A percentile compares a stretch with the other conserved stretches of the same genome.
These are phyloP conservation scores for Alloplasta piceator DNA, from an alignment of 2,888 invertebrate species.

Conservation along the genomic window DNA sequence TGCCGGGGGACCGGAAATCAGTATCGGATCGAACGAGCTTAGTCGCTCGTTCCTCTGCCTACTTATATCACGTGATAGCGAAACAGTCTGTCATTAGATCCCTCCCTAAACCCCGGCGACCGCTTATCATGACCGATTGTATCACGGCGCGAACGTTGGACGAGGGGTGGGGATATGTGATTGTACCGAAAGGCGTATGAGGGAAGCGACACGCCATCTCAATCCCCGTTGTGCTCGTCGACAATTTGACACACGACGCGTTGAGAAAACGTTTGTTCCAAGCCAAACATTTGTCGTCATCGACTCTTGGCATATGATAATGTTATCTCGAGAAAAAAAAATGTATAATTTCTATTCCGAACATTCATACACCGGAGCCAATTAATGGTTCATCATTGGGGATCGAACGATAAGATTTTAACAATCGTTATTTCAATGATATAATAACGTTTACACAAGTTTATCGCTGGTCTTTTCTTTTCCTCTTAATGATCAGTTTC, in stretches of 20 bases:
- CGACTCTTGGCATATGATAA: no score
- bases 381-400: no score
- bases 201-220: constrained; percentile 46
- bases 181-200: constrained; percentile 37
- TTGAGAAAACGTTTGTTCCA: neutral
- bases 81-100: constrained; percentile 33
- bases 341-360: no score
- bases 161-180: neutral
- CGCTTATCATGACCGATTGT: constrained; percentile 37
- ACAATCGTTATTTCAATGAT: no score
- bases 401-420: no score
- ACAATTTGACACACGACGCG: constrained; percentile 25
- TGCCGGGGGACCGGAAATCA: constrained; percentile 37
- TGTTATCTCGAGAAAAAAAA: no score
- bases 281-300: neutral
- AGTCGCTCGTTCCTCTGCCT: constrained; percentile 4
- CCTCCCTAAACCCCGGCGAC: neutral
- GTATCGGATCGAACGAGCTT: constrained; percentile 17
- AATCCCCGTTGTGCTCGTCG: constrained; percentile 26
- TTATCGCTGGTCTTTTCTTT: no score
- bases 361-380: no score
- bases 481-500: no score
- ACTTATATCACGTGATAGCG: constrained; percentile 36
- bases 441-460: no score
- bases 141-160: constrained; percentile 13